Conservation (phyloP, 92 coral and sea anemone genomes). For the Parazoanthus swiftii region DNA sequence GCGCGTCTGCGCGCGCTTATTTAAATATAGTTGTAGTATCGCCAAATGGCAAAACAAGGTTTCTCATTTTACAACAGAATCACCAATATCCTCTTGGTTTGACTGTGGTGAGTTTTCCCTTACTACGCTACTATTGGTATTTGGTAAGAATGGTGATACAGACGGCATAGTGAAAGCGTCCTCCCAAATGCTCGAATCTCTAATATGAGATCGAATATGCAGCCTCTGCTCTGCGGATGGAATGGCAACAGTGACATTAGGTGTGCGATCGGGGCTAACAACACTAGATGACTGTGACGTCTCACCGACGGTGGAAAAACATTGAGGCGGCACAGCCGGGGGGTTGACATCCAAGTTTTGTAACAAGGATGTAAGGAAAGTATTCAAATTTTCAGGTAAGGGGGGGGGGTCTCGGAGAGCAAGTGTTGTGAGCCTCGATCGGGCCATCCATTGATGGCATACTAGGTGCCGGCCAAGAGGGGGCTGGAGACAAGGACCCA, state of each 20-base stretch:
- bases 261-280: not conserved
- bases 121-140: not conserved
- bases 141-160: not conserved
- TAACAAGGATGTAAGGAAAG: not conserved
- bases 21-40: no score
- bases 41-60: no score
- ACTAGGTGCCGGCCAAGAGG: not conserved
- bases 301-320: not conserved
- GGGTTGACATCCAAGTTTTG: not conserved
- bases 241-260: not conserved
- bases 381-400: not conserved
- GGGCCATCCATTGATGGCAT: not conserved
- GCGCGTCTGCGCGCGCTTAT: no score
- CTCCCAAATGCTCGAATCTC: not conserved
- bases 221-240: slow-evolving; percentile 2
- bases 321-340: slow-evolving; percentile 17
- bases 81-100: not conserved
- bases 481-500: not conserved
- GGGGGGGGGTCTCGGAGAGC: not conserved
- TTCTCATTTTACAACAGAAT: no score
- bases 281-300: slow-evolving; percentile 7
- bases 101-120: not conserved
- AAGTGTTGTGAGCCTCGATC: not conserved
- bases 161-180: not conserved
- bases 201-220: not conserved